Evolutionary conservation across 2,797 vertebrate species (phyloP).

Genomic region (Molossus alvarezi): DNA sequence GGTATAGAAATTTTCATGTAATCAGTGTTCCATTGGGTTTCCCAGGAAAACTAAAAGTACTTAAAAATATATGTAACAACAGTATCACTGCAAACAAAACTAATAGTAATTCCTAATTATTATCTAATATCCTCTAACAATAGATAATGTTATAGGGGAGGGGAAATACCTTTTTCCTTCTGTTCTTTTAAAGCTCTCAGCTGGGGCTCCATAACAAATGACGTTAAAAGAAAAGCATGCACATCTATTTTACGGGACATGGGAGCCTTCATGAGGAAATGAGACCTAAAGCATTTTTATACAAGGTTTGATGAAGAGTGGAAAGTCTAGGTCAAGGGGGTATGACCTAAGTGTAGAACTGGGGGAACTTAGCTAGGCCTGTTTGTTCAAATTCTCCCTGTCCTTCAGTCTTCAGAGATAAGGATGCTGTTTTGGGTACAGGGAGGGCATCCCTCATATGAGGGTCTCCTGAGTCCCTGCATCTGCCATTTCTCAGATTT

Average conservation of each 20-base stretch:
- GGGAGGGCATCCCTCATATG: too few species aligned
- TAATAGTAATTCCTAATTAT: slow-evolving; percentile 27
- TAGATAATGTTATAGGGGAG: neutral
- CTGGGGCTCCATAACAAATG: slow-evolving; percentile 9
- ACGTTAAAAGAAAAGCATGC: neutral
- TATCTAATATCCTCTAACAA: neutral
- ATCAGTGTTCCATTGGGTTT: slow-evolving; percentile 5
- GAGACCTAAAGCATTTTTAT: neutral
- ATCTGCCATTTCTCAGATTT: neutral
- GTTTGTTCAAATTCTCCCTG: too few species aligned
- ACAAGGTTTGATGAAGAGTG: neutral
- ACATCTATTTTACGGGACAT: neutral
- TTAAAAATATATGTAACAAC: neutral
- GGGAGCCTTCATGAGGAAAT: neutral
- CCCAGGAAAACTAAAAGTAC: neutral
- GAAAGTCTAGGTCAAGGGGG: neutral
- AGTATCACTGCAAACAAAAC: slow-evolving; percentile 32
- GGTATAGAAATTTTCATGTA: neutral
- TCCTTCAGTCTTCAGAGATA: too few species aligned
- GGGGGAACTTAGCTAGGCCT: too few species aligned
- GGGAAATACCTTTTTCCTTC: neutral
- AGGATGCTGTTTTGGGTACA: too few species aligned
- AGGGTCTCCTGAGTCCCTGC: too few species aligned
- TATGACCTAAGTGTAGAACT: too few species aligned
- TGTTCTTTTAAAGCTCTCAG: neutral